Conservation (phyloP, 2,797 vertebrate genomes). For the Melanotaenia boesemani region DNA sequence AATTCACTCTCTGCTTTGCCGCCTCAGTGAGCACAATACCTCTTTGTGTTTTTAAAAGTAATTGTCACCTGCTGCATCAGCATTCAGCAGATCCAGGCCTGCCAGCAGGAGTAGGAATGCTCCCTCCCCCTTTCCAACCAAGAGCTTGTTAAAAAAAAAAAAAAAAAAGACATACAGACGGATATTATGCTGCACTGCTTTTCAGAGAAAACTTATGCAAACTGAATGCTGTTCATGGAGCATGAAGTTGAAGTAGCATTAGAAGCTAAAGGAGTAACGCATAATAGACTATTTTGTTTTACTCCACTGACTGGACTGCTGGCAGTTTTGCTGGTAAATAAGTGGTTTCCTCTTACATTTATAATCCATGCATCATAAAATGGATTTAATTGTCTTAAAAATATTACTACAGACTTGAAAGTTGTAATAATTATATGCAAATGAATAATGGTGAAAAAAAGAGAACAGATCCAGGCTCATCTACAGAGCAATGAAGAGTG, state of each 20-base stretch:
- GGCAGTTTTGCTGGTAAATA: conserved; percentile 19
- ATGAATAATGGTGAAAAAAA: too few species aligned
- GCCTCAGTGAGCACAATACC: conserved; percentile 67
- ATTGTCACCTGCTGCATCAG: conserved; percentile 77
- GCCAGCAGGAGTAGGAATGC: conserved; percentile 38
- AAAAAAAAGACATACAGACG: conserved; percentile 60
- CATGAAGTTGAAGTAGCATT: conserved; percentile 26
- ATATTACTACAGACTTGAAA: too few species aligned
- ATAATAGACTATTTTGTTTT: conserved; percentile 26
- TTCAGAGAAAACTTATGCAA: conserved; percentile 41
- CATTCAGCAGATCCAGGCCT: conserved; percentile 67
- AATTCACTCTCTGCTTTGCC: conserved; percentile 73
- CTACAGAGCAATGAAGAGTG: too few species aligned
- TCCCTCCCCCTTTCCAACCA: conserved; percentile 18
- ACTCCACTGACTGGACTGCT: conserved; percentile 19
- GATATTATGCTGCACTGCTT: conserved; percentile 41
- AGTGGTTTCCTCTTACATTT: conserved; percentile 19
- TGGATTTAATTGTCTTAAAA: neutral
- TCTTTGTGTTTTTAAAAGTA: conserved; percentile 74
- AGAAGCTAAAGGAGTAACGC: conserved; percentile 1
- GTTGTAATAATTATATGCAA: too few species aligned
- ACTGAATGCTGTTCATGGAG: conserved; percentile 31
- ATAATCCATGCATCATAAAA: neutral
- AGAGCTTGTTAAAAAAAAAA: conserved; percentile 64
- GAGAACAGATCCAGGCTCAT: too few species aligned